A percentile compares a stretch with the other conserved stretches of the same genome.
Conservation (phyloP, 2,797 vertebrate species). For the Acropternis orthonyx region DNA sequence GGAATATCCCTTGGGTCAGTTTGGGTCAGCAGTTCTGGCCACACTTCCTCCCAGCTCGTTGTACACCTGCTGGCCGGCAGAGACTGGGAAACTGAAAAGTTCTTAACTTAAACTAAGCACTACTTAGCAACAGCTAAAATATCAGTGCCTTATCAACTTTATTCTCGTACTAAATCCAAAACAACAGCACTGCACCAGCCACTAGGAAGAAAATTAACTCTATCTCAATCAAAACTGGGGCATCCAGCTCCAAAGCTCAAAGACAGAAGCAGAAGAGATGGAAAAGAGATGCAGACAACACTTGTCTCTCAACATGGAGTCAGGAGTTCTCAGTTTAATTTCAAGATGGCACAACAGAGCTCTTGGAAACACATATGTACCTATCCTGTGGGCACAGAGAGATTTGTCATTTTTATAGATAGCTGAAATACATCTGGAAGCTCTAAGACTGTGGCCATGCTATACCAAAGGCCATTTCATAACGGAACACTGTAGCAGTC, state of each 20-base stretch:
- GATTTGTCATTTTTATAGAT: conserved; percentile 68
- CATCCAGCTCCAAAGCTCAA: not conserved
- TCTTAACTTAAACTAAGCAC: not conserved
- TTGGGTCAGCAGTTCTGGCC: not conserved
- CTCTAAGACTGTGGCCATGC: conserved; percentile 45
- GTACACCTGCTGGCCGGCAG: not conserved
- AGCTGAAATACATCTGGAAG: conserved; percentile 71
- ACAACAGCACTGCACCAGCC: not conserved
- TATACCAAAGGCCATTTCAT: conserved; percentile 72
- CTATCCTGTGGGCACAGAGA: conserved; percentile 31
- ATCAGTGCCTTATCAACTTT: not conserved
- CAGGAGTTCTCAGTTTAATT: conserved; percentile 46
- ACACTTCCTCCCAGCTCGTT: not conserved
- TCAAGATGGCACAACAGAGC: conserved; percentile 25
- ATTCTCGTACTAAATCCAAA: not conserved
- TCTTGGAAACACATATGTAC: conserved; percentile 47
- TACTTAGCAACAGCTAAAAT: not conserved
- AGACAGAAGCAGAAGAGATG: not conserved
- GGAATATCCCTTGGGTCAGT: not conserved
- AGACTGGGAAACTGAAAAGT: not conserved
- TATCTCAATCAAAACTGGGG: not conserved
- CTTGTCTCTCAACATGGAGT: conserved; percentile 33
- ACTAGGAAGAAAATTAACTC: not conserved
- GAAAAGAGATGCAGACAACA: not conserved
- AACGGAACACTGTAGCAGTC: conserved; percentile 66